Evolutionary conservation across 2,888 invertebrate genomes (phyloP), one percentile per base, ranked within the genome.

Genomic region (Lamellibrachia columna): DNA sequence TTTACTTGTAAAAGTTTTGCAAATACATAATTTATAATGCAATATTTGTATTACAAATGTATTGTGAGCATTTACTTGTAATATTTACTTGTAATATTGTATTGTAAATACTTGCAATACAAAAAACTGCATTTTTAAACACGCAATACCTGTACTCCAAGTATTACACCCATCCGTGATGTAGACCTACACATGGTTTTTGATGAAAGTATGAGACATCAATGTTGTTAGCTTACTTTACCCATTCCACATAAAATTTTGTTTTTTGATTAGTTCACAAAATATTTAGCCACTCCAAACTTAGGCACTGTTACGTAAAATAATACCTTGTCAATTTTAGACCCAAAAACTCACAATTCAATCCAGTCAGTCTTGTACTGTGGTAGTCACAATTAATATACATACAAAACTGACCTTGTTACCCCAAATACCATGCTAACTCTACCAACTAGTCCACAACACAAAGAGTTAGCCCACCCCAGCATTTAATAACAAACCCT

Each of bases 361-460:
- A 6, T 4, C n/a, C 6, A 75, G 4, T 11, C 22, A 11, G 6
- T 1, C n/a, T n/a, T 6, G 11, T n/a, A 75, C 75, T 75, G 22
- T 15, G 15, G 22, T 22, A 75, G 75, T 75, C 75, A n/a, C 75
- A 75, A 75, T 75, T 75, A 40, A 40, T 40, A 40, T 40, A 40
- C 75, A 75, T 75, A 75, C n/a, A 75, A 75, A 75, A 22, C 75
- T 75, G 75, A 75, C 75, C n/a, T 75, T 75, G 75, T 22, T 75
- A 75, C 22, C n/a, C 75, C 15, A 75, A 2, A 22, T 0, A n/a
- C n/a, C 22, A 15, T 75, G 75, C 15, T 75, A 75, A 75, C 75
- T 75, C 22, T n/a, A 22, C 75, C 75, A 22, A 40, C 15, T 6
- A 22, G 22, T n/a, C 3, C 22, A 15, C 75, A 22, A 75, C 6